Percentiles rank a stretch among this genome's conserved stretches.
Evolutionary conservation across 2,797 vertebrate species (phyloP).

Genomic region (Micrastur ruficollis): DNA sequence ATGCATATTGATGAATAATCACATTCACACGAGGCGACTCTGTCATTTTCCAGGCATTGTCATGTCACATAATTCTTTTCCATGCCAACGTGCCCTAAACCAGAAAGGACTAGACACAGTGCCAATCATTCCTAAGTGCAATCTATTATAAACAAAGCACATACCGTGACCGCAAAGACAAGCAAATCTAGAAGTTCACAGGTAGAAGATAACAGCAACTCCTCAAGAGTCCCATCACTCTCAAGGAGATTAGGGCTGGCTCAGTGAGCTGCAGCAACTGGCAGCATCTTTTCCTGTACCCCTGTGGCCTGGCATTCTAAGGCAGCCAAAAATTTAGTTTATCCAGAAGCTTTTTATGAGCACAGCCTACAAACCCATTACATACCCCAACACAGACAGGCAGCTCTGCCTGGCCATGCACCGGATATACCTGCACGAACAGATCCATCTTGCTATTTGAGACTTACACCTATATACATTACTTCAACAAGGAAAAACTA

Average conservation of each 20-base stretch:
- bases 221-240: background rate
- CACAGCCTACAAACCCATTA: fast-evolving
- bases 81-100: background rate
- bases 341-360: background rate
- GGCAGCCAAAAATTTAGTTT: background rate
- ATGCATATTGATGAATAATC: background rate
- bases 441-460: background rate
- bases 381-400: background rate
- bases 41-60: background rate
- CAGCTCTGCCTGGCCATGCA: background rate
- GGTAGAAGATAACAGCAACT: background rate
- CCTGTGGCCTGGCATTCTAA: background rate
- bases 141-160: background rate
- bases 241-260: background rate
- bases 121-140: background rate
- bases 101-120: background rate
- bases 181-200: background rate
- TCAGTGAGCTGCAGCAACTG: background rate
- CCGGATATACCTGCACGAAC: fast-evolving
- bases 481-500: background rate
- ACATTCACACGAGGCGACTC: background rate
- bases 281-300: background rate
- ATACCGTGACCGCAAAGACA: background rate
- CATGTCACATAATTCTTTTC: background rate
- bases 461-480: background rate